These are phyloP conservation scores for Dryobota labecula DNA, from an alignment of 2,888 invertebrate genomes.

Conservation along the genomic window DNA sequence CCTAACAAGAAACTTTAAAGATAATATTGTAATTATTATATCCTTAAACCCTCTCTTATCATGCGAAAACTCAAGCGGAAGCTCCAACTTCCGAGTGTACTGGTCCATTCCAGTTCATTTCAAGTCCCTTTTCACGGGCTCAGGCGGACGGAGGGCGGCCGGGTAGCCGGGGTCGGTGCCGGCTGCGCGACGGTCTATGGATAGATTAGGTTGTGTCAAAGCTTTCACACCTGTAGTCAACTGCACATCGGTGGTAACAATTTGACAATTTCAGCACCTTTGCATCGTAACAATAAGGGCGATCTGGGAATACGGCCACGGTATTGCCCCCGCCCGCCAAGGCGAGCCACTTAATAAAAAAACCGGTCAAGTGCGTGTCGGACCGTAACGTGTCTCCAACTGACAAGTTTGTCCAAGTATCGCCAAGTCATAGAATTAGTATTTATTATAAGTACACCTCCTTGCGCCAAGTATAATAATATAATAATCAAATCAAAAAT, in stretches of 20 bases:
- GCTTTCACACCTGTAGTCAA: not conserved
- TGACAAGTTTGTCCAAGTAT: no score
- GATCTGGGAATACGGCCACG: no score
- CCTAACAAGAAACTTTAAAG: not conserved
- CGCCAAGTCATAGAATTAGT: no score
- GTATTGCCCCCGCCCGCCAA: no score
- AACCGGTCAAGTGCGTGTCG: no score
- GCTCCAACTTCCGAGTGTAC: conserved; percentile 46
- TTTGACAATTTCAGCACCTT: not conserved
- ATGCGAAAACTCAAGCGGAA: conserved; percentile 35
- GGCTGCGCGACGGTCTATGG: conserved; percentile 4
- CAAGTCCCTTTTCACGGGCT: conserved; percentile 19
- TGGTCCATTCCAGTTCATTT: conserved; percentile 48
- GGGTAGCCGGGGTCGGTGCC: not conserved
- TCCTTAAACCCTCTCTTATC: conserved; percentile 40
- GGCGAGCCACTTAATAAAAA: no score
- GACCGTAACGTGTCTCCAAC: no score
- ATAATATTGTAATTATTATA: conserved; percentile 13
- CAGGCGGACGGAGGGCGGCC: conserved; percentile 8
- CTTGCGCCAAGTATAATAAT: no score
- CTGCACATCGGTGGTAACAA: not conserved
- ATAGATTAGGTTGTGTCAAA: not conserved
- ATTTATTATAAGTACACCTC: no score
- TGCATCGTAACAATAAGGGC: not conserved
- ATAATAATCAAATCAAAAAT: no score